A percentile compares a stretch with the other conserved stretches of the same genome.
Evolutionary conservation across 1,140 invertebrate species (phyloP).

Genomic region (Hypothenemus hampei): DNA sequence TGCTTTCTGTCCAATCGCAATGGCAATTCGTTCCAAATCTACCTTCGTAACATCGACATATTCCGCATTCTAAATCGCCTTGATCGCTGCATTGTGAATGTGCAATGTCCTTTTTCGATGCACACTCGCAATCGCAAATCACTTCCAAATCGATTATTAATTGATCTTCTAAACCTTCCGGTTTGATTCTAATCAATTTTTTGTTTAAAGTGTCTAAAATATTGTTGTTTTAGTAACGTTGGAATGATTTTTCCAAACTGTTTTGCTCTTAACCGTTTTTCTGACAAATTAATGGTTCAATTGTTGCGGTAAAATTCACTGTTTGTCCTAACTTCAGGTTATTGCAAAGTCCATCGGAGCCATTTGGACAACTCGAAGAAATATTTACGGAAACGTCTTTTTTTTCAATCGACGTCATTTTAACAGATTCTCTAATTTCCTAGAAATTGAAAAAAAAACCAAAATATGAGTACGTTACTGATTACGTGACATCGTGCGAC

Average conservation of each 20-base stretch:
- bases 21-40: conserved; percentile 84
- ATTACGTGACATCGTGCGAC: no score
- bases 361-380: conserved; percentile 74
- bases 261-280: conserved; percentile 59
- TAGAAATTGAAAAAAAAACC: conserved; percentile 37
- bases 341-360: conserved; percentile 68
- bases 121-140: conserved; percentile 87
- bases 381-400: conserved; percentile 81
- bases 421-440: conserved; percentile 88
- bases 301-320: conserved; percentile 68
- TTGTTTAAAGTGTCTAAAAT: conserved; percentile 13
- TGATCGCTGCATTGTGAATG: conserved; percentile 58
- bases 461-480: no score
- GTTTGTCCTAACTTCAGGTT: conserved; percentile 76
- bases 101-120: conserved; percentile 47
- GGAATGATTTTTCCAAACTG: conserved; percentile 50
- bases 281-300: conserved; percentile 69
- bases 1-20: conserved; percentile 50
- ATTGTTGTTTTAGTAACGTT: background rate
- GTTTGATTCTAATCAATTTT: conserved; percentile 62
- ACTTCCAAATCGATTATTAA: conserved; percentile 81
- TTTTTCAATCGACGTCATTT: conserved; percentile 76
- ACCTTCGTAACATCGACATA: conserved; percentile 75
- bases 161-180: conserved; percentile 86
- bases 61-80: conserved; percentile 78